Evolutionary conservation across 1,140 invertebrate species (phyloP).

Genomic region (Lanistes nyassanus): DNA sequence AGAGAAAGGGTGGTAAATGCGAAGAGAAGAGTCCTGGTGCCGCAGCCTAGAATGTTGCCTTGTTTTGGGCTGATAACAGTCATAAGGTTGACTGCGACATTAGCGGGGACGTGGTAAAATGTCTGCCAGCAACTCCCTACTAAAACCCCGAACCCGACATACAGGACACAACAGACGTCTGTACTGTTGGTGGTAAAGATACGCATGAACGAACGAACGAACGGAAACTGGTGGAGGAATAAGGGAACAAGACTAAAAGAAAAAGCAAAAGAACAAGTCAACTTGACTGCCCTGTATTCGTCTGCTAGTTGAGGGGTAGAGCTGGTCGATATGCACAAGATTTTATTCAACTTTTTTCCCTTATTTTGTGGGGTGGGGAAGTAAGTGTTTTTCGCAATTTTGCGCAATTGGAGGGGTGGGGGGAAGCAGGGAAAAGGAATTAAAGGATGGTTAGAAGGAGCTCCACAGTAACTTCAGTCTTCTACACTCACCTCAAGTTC

Average conservation of each 20-base stretch:
- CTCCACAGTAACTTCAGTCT: too few relatives aligned
- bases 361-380: too few relatives aligned
- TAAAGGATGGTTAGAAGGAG: background rate
- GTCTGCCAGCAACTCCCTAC: background rate
- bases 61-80: constrained; percentile 13
- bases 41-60: too few relatives aligned
- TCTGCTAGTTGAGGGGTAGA: background rate
- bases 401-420: too few relatives aligned
- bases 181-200: constrained; percentile 36
- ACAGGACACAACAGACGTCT: constrained; percentile 30
- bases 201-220: constrained; percentile 22
- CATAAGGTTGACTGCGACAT: constrained; percentile 29
- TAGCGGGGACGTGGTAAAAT: constrained; percentile 26
- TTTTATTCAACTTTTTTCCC: background rate
- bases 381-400: too few relatives aligned
- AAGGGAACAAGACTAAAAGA: background rate
- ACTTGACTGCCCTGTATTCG: background rate
- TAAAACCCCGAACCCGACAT: constrained; percentile 30
- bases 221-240: background rate
- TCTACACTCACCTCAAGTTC: too few relatives aligned
- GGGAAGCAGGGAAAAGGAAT: too few relatives aligned
- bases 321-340: background rate
- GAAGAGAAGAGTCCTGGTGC: background rate
- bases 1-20: background rate
- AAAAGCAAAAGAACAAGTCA: too few relatives aligned